phyloP scores from a whole-genome alignment of 2,888 invertebrate genomes.

The Hylaea fasciaria region DNA sequence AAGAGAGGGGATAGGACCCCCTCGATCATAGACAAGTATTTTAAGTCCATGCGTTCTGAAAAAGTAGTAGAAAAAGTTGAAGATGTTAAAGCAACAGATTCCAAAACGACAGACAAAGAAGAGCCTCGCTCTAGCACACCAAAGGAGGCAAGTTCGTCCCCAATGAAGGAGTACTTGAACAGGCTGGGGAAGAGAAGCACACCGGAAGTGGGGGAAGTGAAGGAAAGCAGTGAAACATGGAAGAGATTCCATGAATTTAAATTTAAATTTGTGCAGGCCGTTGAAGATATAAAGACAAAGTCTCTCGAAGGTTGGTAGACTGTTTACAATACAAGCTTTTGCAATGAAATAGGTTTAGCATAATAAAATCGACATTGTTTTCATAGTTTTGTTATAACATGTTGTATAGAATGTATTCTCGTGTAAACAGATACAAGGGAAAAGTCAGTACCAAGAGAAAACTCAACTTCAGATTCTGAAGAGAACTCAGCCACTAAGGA shows the following conservation, averaged over 20 bases:
- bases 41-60: conserved; percentile 75
- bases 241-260: conserved; percentile 89
- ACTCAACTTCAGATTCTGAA: conserved; percentile 88
- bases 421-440: conserved; percentile 68
- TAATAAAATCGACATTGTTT: neutral
- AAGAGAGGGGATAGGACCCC: conserved; percentile 76
- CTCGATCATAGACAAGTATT: conserved; percentile 81
- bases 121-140: conserved; percentile 50
- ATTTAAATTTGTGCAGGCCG: conserved; percentile 90
- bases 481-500: conserved; percentile 78
- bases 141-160: conserved; percentile 76
- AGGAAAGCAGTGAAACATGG: conserved; percentile 86
- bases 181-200: conserved; percentile 87
- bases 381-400: conserved; percentile 10
- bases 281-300: conserved; percentile 90
- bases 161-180: conserved; percentile 85
- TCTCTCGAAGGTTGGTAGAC: conserved; percentile 82
- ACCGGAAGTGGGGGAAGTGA: conserved; percentile 81
- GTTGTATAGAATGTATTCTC: neutral
- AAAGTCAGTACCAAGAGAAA: conserved; percentile 83
- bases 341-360: neutral
- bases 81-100: conserved; percentile 59
- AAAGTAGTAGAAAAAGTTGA: conserved; percentile 67
- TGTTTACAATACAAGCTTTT: neutral
- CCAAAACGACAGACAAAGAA: conserved; percentile 60